Conservation (phyloP, 2,113 vertebrate species). For the Melospiza georgiana region DNA sequence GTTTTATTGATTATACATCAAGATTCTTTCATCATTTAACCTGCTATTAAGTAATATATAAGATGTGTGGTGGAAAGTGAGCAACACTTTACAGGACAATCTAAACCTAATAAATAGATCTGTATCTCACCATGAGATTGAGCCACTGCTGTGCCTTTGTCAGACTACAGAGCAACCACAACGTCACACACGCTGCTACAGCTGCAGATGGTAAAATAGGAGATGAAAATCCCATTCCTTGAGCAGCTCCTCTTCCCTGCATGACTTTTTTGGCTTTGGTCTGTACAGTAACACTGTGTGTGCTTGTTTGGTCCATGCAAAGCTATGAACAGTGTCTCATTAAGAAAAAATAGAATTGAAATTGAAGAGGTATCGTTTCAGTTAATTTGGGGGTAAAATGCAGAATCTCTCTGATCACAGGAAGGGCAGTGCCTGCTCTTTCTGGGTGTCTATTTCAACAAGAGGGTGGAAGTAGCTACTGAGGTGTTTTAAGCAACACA, state of each 20-base stretch:
- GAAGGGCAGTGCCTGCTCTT: background rate
- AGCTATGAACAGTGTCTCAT: slow-evolving; percentile 53
- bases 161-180: slow-evolving; percentile 64
- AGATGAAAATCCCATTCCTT: slow-evolving; percentile 50
- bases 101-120: slow-evolving; percentile 42
- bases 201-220: slow-evolving; percentile 1
- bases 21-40: slow-evolving; percentile 28
- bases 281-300: slow-evolving; percentile 59
- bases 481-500: background rate
- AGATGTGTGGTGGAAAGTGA: slow-evolving; percentile 29
- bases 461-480: background rate
- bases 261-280: slow-evolving; percentile 59
- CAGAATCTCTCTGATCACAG: slow-evolving; percentile 21
- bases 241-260: slow-evolving; percentile 66
- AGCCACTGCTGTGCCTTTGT: slow-evolving; percentile 47
- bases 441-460: background rate
- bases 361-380: background rate
- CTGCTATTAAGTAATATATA: slow-evolving; percentile 53
- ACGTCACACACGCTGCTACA: slow-evolving; percentile 29
- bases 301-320: slow-evolving; percentile 76
- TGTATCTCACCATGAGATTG: slow-evolving; percentile 40
- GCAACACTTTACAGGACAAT: slow-evolving; percentile 50
- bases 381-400: slow-evolving; percentile 36
- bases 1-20: slow-evolving; percentile 71
- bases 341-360: slow-evolving; percentile 62